phyloP scores from a whole-genome alignment of 2,888 invertebrate species.

The Glaucopsyche alexis region DNA sequence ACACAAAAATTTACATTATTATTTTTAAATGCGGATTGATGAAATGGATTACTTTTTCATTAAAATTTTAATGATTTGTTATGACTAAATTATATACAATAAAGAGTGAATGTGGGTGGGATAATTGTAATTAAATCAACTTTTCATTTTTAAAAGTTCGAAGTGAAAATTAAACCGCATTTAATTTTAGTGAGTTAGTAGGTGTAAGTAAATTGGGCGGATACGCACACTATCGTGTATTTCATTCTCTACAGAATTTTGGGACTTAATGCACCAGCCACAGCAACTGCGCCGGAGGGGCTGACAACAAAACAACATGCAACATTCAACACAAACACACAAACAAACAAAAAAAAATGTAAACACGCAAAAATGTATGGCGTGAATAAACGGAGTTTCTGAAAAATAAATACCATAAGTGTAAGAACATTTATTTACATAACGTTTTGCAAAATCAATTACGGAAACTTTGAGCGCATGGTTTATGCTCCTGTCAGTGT shows the following conservation, averaged over 20 bases:
- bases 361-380: conserved; percentile 5
- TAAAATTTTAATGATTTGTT: too few relatives aligned
- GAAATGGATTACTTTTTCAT: not conserved
- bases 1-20: not conserved
- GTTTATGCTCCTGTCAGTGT: too few relatives aligned
- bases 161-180: not conserved
- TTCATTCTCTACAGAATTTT: conserved; percentile 57
- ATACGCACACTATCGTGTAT: conserved; percentile 65
- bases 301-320: conserved; percentile 72
- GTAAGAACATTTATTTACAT: too few relatives aligned
- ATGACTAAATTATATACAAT: too few relatives aligned
- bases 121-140: not conserved
- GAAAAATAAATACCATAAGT: too few relatives aligned
- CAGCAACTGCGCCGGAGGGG: conserved; percentile 70
- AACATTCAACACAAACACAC: conserved; percentile 68
- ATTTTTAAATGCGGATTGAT: not conserved
- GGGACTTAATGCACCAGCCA: conserved; percentile 62
- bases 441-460: too few relatives aligned
- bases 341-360: conserved; percentile 46
- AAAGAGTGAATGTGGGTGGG: not conserved
- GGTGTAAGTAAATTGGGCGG: conserved; percentile 31
- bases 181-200: not conserved
- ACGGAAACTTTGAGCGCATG: too few relatives aligned
- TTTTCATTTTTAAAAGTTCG: not conserved
- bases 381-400: not conserved